These are phyloP conservation scores for Oriolus oriolus DNA, from an alignment of 2,113 vertebrate genomes.

Conservation along the genomic window DNA sequence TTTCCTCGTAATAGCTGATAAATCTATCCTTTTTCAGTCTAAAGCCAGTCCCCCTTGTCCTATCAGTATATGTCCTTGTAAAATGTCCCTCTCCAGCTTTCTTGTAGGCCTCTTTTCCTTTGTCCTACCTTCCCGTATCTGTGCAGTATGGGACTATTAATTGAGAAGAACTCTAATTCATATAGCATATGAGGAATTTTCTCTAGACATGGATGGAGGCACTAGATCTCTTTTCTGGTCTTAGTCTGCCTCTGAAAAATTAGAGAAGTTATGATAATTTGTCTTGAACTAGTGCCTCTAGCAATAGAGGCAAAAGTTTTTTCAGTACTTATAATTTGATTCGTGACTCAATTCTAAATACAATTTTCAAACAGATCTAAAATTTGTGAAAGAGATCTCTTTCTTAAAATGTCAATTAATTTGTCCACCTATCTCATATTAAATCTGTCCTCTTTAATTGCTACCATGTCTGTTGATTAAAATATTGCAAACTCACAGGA, in stretches of 20 bases:
- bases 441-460: conserved; percentile 29
- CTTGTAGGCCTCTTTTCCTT: not conserved
- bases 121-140: not conserved
- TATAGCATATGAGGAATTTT: not conserved
- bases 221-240: not conserved
- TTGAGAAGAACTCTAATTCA: not conserved
- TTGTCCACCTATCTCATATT: not conserved
- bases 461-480: not conserved
- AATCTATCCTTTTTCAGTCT: not conserved
- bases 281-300: not conserved
- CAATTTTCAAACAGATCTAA: not conserved
- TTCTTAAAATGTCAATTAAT: not conserved
- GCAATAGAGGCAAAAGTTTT: not conserved
- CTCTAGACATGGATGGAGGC: not conserved
- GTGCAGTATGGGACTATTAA: not conserved
- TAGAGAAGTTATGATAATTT: not conserved
- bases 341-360: not conserved
- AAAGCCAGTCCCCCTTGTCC: not conserved
- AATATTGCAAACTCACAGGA: not conserved
- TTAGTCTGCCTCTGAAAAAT: not conserved
- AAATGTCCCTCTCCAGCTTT: not conserved
- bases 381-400: not conserved
- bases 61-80: not conserved
- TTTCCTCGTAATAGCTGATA: not conserved
- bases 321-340: conserved; percentile 3